Conservation (phyloP, 1,140 invertebrate species). For the Chionoecetes opilio region DNA sequence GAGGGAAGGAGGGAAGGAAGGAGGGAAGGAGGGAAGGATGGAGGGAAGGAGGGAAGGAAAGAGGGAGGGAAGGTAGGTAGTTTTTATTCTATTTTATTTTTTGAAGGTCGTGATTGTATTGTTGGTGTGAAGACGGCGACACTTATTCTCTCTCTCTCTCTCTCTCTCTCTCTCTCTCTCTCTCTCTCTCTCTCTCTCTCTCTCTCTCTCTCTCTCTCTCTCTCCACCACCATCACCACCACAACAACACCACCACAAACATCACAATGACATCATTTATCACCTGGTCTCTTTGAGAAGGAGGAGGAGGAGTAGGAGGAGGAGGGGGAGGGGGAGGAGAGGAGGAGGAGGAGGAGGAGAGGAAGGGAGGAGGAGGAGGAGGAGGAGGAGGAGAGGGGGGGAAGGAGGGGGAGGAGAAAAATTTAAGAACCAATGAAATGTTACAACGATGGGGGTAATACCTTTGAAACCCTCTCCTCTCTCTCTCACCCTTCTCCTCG, state of each 20-base stretch:
- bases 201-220: slow-evolving; percentile 48
- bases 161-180: not conserved
- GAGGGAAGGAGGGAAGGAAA: not conserved
- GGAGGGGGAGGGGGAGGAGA: not conserved
- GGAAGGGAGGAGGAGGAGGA: too few relatives aligned
- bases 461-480: not conserved
- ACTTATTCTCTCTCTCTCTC: not conserved
- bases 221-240: not conserved
- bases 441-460: not conserved
- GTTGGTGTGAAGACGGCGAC: slow-evolving; percentile 51
- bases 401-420: not conserved
- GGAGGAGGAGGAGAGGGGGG: not conserved
- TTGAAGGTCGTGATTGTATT: slow-evolving; percentile 50
- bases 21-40: not conserved
- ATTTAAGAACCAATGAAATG: not conserved
- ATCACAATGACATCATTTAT: slow-evolving; percentile 39
- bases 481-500: not conserved
- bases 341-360: not conserved
- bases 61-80: not conserved
- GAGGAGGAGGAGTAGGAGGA: not conserved
- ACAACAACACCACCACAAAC: not conserved
- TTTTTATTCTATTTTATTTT: not conserved
- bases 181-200: slow-evolving; percentile 41
- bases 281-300: not conserved
- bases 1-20: slow-evolving; percentile 47